These are phyloP conservation scores for Limosa lapponica DNA, from an alignment of 2,797 vertebrate genomes.

Conservation along the genomic window DNA sequence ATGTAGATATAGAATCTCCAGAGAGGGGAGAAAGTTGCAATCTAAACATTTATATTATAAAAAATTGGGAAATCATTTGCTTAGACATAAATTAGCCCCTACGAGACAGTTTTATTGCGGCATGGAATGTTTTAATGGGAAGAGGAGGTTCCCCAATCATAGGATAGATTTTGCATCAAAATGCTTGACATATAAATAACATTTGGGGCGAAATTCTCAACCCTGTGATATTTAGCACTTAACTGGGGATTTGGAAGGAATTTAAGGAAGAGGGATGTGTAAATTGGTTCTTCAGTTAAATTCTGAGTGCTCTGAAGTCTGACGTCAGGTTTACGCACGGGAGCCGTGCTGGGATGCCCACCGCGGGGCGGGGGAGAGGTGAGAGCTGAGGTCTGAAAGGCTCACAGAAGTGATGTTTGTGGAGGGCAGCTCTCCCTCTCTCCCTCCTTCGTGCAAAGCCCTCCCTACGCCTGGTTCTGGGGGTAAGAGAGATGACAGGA, in stretches of 20 bases:
- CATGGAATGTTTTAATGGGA: conserved; percentile 74
- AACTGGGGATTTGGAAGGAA: conserved; percentile 35
- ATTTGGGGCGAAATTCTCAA: not conserved
- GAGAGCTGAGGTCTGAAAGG: not conserved
- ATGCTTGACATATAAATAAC: conserved; percentile 2
- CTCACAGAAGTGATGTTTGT: not conserved
- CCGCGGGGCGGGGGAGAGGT: not conserved
- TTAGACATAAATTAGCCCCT: conserved; percentile 68
- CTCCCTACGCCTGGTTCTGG: not conserved
- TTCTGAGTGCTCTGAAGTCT: not conserved
- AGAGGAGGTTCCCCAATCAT: not conserved
- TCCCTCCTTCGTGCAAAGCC: not conserved
- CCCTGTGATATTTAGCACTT: not conserved
- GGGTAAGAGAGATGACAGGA: not conserved
- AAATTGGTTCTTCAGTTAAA: conserved; percentile 1
- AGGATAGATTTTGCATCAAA: conserved; percentile 12
- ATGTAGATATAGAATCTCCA: conserved; percentile 9
- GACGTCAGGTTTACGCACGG: conserved; percentile 22
- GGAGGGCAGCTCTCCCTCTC: not conserved
- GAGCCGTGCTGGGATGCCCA: not conserved
- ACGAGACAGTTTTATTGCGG: conserved; percentile 72
- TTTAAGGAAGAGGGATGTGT: not conserved
- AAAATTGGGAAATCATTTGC: conserved; percentile 75
- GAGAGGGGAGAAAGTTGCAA: conserved; percentile 46
- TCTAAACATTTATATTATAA: conserved; percentile 77